Conservation (phyloP, 2,113 vertebrate species). For the Sceloporus undulatus region DNA sequence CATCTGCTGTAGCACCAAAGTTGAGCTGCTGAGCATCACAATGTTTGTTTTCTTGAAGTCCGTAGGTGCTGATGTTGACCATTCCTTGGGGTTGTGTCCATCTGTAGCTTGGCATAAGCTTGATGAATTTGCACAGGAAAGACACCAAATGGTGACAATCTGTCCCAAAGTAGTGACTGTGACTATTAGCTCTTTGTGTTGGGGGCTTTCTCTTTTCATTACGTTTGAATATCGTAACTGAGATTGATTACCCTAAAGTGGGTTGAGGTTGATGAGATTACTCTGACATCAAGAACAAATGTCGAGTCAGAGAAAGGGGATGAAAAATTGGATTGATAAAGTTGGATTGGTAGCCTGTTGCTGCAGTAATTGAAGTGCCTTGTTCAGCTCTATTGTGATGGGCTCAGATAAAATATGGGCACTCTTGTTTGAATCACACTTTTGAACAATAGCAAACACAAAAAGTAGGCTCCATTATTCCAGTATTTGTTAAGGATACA, state of each 20-base stretch:
- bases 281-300: constrained; percentile 71
- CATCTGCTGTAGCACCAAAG: neutral
- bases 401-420: constrained; percentile 76
- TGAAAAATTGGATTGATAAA: constrained; percentile 81
- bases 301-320: constrained; percentile 66
- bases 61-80: neutral
- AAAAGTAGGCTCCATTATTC: constrained; percentile 63
- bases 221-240: constrained; percentile 66
- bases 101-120: neutral
- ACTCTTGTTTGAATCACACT: constrained; percentile 76
- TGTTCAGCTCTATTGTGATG: constrained; percentile 70
- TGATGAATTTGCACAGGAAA: neutral
- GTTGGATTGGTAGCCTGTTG: constrained; percentile 70
- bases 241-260: constrained; percentile 78
- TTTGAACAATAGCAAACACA: constrained; percentile 59
- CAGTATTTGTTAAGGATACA: constrained; percentile 51
- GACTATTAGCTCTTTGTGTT: constrained; percentile 51
- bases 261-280: constrained; percentile 74
- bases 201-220: constrained; percentile 69
- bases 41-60: neutral
- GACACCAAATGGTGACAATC: neutral
- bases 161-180: constrained; percentile 33
- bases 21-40: fast-evolving
- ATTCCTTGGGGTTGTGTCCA: fast-evolving
- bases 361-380: constrained; percentile 79